A percentile compares a stretch with the other conserved stretches of the same genome.
Conservation (phyloP, 2,888 invertebrate species). For the Aplocera efformata region DNA sequence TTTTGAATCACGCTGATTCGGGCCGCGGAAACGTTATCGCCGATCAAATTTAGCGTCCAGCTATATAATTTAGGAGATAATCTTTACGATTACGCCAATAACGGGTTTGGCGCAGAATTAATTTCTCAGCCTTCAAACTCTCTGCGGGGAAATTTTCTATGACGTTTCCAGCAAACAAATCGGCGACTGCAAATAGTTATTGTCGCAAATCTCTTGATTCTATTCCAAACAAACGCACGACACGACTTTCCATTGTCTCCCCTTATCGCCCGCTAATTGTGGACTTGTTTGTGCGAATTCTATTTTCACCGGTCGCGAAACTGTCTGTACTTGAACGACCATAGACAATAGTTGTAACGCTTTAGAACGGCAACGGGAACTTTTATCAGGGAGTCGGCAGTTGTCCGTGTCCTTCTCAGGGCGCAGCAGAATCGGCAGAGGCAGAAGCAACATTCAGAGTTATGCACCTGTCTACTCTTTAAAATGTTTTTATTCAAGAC, state of each 20-base stretch:
- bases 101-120: no score
- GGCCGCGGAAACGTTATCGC: not conserved
- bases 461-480: slow-evolving; percentile 67
- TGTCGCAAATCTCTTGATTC: slow-evolving; percentile 32
- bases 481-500: slow-evolving; percentile 48
- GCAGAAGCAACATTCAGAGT: slow-evolving; percentile 53
- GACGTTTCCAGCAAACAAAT: slow-evolving; percentile 34
- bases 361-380: slow-evolving; percentile 65
- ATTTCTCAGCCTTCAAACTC: slow-evolving; percentile 19
- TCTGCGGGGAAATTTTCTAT: slow-evolving; percentile 38
- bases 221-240: slow-evolving; percentile 40
- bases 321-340: slow-evolving; percentile 68
- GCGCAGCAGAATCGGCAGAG: slow-evolving; percentile 64
- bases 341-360: slow-evolving; percentile 70
- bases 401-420: slow-evolving; percentile 54
- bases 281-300: slow-evolving; percentile 22
- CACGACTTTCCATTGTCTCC: slow-evolving; percentile 43
- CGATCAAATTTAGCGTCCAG: not conserved
- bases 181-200: slow-evolving; percentile 24
- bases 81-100: not conserved
- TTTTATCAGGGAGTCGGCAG: slow-evolving; percentile 61
- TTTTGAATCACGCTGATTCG: slow-evolving; percentile 12
- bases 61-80: not conserved
- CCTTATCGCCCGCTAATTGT: slow-evolving; percentile 33
- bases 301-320: slow-evolving; percentile 45